Evolutionary conservation across 2,113 vertebrate genomes (phyloP).

Genomic region (Dendrocopos noguchii): DNA sequence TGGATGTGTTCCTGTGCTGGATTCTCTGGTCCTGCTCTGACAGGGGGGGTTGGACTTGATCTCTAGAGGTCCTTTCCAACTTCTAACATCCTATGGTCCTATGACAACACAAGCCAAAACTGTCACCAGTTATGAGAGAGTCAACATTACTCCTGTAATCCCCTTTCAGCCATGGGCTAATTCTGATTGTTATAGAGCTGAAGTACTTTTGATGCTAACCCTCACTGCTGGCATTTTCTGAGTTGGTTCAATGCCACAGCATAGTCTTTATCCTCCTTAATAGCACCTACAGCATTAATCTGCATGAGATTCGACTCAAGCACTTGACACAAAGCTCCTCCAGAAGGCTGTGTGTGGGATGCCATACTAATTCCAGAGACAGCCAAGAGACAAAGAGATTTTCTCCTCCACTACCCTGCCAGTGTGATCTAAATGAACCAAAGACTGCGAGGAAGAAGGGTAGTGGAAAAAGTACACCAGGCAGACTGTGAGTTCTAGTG

Average conservation of each 20-base stretch:
- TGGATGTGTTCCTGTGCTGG: too few species aligned
- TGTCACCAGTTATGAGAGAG: neutral
- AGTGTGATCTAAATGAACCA: neutral
- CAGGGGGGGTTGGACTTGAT: too few species aligned
- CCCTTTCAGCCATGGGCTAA: neutral
- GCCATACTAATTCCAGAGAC: neutral
- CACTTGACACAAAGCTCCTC: neutral
- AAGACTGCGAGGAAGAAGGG: neutral
- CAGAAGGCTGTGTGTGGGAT: neutral
- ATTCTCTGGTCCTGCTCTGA: too few species aligned
- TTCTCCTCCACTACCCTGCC: neutral
- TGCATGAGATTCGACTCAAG: neutral
- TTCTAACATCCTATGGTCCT: too few species aligned
- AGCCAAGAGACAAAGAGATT: neutral
- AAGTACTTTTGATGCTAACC: neutral
- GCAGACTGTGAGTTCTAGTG: neutral
- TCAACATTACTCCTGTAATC: neutral
- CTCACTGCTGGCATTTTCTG: neutral
- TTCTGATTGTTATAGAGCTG: neutral
- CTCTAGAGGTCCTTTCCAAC: too few species aligned
- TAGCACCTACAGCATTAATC: fast-evolving
- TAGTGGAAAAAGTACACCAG: neutral
- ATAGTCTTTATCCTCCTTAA: slow-evolving; percentile 21
- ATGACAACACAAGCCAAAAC: neutral
- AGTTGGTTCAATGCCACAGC: neutral